These are phyloP conservation scores for Chironomus striatipennis DNA, from an alignment of 1,140 invertebrate species.

Conservation along the genomic window DNA sequence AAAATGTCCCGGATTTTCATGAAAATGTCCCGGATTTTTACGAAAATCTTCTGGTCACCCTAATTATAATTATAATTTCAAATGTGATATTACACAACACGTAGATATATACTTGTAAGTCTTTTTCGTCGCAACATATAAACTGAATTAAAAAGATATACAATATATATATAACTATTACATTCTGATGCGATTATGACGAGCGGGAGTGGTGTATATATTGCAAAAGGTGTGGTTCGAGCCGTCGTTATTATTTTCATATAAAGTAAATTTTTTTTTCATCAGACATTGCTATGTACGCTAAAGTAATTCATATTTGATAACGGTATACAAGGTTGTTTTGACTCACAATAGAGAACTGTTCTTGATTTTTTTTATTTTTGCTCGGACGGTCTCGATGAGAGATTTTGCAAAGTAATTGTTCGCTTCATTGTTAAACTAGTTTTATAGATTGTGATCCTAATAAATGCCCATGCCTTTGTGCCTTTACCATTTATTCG, in stretches of 20 bases:
- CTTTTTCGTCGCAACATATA: not conserved
- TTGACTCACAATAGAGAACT: constrained; percentile 12
- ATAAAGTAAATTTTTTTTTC: constrained; percentile 6
- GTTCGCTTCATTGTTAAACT: constrained; percentile 7
- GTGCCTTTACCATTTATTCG: not conserved
- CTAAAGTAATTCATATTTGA: constrained; percentile 18
- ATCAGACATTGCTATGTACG: constrained; percentile 3
- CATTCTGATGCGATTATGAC: constrained; percentile 23
- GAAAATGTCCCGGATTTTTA: no score
- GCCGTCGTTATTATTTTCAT: constrained; percentile 16
- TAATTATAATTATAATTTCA: constrained; percentile 24
- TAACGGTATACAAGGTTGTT: constrained; percentile 23
- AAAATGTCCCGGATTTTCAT: no score
- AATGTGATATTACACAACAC: constrained; percentile 19
- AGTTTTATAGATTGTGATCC: constrained; percentile 6
- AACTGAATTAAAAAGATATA: not conserved
- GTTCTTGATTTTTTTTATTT: not conserved
- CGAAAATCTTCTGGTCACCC: no score
- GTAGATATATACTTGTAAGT: not conserved
- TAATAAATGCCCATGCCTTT: constrained; percentile 13
- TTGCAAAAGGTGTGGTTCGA: constrained; percentile 3
- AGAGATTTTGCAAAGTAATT: constrained; percentile 13
- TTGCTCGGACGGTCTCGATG: not conserved
- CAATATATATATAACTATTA: not conserved
- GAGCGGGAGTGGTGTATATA: constrained; percentile 20